Evolutionary conservation across 2,113 vertebrate species (phyloP).

Genomic region (Martes martes): DNA sequence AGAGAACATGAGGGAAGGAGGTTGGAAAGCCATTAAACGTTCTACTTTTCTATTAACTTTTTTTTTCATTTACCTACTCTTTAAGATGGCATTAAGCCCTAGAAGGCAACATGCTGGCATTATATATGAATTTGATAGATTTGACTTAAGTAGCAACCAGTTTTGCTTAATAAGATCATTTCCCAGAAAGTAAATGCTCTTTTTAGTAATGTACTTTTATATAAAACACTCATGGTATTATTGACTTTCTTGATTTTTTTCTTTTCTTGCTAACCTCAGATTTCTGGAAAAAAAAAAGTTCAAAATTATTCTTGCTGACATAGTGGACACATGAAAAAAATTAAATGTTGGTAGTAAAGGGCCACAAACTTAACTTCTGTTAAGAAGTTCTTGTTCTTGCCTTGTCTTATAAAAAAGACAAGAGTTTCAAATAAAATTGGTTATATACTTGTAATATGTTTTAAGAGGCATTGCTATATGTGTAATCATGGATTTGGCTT

Average conservation of each 20-base stretch:
- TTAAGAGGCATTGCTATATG: slow-evolving; percentile 2
- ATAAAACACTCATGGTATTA: slow-evolving; percentile 54
- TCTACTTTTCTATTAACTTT: slow-evolving; percentile 72
- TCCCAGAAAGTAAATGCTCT: slow-evolving; percentile 75
- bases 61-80: slow-evolving; percentile 70
- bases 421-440: slow-evolving; percentile 69
- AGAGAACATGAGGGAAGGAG: slow-evolving; percentile 94
- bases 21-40: slow-evolving; percentile 90
- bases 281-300: slow-evolving; percentile 83
- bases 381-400: slow-evolving; percentile 59
- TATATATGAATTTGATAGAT: slow-evolving; percentile 69
- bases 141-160: slow-evolving; percentile 71
- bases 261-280: slow-evolving; percentile 83
- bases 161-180: slow-evolving; percentile 70
- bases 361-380: slow-evolving; percentile 70
- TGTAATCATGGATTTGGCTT: slow-evolving; percentile 69
- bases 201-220: slow-evolving; percentile 62
- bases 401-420: slow-evolving; percentile 66
- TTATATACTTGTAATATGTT: slow-evolving; percentile 50
- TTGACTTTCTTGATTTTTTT: slow-evolving; percentile 70
- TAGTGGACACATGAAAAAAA: slow-evolving; percentile 58
- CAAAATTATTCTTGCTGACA: slow-evolving; percentile 59
- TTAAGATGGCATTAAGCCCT: slow-evolving; percentile 83
- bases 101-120: slow-evolving; percentile 89
- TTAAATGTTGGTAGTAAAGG: slow-evolving; percentile 54